These are phyloP conservation scores for Meda fulgida DNA, from an alignment of 2,797 vertebrate genomes.

Conservation along the genomic window DNA sequence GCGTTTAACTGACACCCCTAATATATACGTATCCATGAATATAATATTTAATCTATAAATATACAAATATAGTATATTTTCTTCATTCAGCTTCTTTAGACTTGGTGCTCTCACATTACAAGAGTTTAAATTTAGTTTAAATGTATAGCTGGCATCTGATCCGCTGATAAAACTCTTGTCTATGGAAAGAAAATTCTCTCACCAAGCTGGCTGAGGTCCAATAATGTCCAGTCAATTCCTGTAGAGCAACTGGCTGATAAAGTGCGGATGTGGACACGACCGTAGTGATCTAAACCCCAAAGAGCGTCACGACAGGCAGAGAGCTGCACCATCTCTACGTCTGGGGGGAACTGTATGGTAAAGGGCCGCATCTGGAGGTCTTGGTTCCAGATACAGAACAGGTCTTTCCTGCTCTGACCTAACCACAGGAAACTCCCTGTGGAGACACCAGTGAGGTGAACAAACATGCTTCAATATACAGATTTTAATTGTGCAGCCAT, in stretches of 20 bases:
- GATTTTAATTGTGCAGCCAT: not conserved
- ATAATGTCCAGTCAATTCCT: slow-evolving; percentile 90
- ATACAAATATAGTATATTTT: slow-evolving; percentile 3
- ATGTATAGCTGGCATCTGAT: slow-evolving; percentile 3
- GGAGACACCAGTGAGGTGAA: slow-evolving; percentile 39
- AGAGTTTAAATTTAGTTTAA: slow-evolving; percentile 35
- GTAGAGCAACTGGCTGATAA: slow-evolving; percentile 89
- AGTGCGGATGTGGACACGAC: slow-evolving; percentile 88
- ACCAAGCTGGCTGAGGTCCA: slow-evolving; percentile 97
- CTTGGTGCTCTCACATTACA: not conserved
- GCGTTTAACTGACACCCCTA: too few relatives aligned
- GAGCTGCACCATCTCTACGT: slow-evolving; percentile 86
- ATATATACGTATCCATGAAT: not conserved
- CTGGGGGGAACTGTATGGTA: slow-evolving; percentile 86
- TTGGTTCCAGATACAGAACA: slow-evolving; percentile 90
- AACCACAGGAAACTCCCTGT: slow-evolving; percentile 93
- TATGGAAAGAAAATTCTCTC: slow-evolving; percentile 56
- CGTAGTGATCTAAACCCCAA: slow-evolving; percentile 88
- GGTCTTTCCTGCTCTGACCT: slow-evolving; percentile 92
- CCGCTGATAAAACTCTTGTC: slow-evolving; percentile 26
- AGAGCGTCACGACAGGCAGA: slow-evolving; percentile 91
- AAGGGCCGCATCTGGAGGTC: slow-evolving; percentile 88
- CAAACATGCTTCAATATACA: not conserved
- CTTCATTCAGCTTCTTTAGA: not conserved
- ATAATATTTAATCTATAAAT: not conserved